phyloP scores from a whole-genome alignment of 2,797 vertebrate species.

The Loris lydekkerianus region DNA sequence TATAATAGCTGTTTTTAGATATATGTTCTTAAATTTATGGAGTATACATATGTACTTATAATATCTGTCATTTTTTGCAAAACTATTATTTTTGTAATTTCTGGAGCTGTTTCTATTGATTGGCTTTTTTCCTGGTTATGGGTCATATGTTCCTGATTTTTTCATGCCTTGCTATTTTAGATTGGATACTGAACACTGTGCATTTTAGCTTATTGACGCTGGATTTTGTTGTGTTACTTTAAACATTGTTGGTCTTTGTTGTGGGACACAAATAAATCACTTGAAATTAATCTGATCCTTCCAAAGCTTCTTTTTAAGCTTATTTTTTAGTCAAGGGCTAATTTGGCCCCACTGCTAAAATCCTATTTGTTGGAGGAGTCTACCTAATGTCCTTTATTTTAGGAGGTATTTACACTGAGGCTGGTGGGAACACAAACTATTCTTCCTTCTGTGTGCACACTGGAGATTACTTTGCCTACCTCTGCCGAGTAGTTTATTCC shows the following conservation, averaged over 20 bases:
- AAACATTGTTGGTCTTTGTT: neutral
- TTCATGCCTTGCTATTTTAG: neutral
- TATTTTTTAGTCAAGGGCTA: neutral
- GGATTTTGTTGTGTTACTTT: neutral
- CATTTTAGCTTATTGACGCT: neutral
- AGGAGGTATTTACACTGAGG: neutral
- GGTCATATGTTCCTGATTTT: neutral
- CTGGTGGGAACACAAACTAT: neutral
- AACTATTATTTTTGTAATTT: neutral
- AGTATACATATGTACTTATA: neutral
- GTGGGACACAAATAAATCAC: neutral
- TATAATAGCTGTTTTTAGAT: neutral
- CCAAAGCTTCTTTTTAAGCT: neutral
- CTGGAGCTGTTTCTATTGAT: neutral
- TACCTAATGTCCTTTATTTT: neutral
- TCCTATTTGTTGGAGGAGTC: neutral
- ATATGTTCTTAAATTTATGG: neutral
- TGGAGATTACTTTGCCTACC: neutral
- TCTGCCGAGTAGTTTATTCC: neutral
- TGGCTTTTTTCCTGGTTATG: neutral
- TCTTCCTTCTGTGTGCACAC: neutral
- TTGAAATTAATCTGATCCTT: neutral
- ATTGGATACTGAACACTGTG: neutral
- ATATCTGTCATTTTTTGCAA: neutral
- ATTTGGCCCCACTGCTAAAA: neutral